Percentiles rank a stretch among this genome's conserved stretches.
These are phyloP conservation scores for Rotaria magnacalcarata DNA, from an alignment of 2,888 invertebrate species.

Conservation along the genomic window DNA sequence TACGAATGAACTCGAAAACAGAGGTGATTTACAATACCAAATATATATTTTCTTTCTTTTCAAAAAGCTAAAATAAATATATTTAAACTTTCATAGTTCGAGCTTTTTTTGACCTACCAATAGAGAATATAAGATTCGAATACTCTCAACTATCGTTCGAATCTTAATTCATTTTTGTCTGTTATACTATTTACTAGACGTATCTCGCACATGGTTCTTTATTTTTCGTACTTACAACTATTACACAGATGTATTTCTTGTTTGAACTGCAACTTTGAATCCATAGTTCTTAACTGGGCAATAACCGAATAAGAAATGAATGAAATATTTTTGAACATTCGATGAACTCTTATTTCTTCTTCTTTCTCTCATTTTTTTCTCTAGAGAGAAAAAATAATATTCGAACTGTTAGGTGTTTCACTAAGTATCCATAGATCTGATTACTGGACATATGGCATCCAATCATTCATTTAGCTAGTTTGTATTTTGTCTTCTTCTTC, in stretches of 20 bases:
- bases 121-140: too few species aligned
- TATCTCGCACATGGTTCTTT: neutral
- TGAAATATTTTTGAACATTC: neutral
- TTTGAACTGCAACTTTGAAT: too few species aligned
- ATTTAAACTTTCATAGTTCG: neutral
- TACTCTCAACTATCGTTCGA: too few species aligned
- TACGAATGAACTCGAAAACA: constrained; percentile 8
- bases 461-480: constrained; percentile 4
- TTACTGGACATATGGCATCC: neutral
- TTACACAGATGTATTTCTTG: too few species aligned
- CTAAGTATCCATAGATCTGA: constrained; percentile 5
- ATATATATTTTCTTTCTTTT: neutral
- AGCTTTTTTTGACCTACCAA: too few species aligned
- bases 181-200: too few species aligned
- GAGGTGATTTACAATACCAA: constrained; percentile 11
- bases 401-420: neutral
- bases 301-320: neutral
- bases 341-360: neutral
- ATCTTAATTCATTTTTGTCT: too few species aligned
- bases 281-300: neutral
- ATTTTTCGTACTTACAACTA: too few species aligned
- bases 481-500: neutral
- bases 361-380: neutral
- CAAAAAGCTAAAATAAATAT: neutral
- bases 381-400: neutral